phyloP scores from a whole-genome alignment of 53 echinoderm and acorn worm species.

The Holothuria leucospilota region DNA sequence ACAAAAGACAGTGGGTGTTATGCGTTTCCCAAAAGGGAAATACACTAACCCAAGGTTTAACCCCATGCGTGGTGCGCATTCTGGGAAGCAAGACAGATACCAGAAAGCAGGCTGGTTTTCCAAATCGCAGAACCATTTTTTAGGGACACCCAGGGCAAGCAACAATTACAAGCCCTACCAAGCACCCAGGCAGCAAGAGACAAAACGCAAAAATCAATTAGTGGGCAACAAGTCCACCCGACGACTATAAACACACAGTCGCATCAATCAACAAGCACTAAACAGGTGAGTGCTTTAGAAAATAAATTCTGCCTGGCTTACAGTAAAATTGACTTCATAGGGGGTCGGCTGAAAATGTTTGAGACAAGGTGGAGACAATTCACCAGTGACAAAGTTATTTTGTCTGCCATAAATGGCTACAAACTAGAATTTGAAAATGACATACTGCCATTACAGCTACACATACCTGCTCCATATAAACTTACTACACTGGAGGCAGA shows the following conservation, averaged over 20 bases:
- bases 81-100: neutral
- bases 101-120: neutral
- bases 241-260: neutral
- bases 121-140: neutral
- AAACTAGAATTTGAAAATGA: constrained; percentile 46
- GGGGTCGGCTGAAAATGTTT: constrained; percentile 36
- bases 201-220: neutral
- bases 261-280: constrained; percentile 9
- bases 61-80: neutral
- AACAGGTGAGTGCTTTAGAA: neutral
- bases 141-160: neutral
- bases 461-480: constrained; percentile 12
- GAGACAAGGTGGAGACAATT: constrained; percentile 13
- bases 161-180: neutral
- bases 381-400: constrained; percentile 37
- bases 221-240: constrained; percentile 8
- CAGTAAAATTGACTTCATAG: neutral
- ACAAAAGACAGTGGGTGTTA: neutral
- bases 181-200: neutral
- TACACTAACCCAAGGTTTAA: neutral
- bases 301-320: neutral
- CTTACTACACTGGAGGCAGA: neutral
- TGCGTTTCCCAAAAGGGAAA: constrained; percentile 6
- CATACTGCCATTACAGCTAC: constrained; percentile 15
- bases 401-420: constrained; percentile 32